Base-by-base conservation (phyloP, 1,140 invertebrate genomes). In the Gonatopus flavifemur region DNA sequence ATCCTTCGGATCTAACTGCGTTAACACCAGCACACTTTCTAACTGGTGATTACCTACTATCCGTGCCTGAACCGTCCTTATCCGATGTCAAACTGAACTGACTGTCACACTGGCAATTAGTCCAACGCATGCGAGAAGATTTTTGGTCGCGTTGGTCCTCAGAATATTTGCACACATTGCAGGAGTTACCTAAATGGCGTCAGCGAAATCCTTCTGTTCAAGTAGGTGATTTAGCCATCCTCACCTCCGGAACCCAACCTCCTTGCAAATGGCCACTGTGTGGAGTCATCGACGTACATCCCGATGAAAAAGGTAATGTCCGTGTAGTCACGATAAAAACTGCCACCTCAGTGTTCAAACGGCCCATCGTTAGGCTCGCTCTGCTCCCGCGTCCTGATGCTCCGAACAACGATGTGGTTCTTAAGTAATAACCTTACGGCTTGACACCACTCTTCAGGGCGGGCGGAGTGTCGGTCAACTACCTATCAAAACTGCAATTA, bases 21-120 rank as follows among this genome's bases (percentile, higher is more conserved):
- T 21, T 70, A 20, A 66, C 65, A 12, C 65, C 72, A 12, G 64
- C 59, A 6, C 70, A 74, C 53, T 72, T 70, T 38, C 24, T 77
- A n/a, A 56, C 72, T 16, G 67, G 66, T 0, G 38, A 41, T 3
- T 56, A 68, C 6, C 41, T 62, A 0, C 49, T 42, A 1, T 10
- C 47, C 0, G 33, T 66, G 8, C 6, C 52, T 3, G 68, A 73
- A 33, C 35, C 40, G 9, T 25, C 41, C 1, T 20, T 51, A 21
- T 37, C 10, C 8, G 40, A 51, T 16, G 3, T 44, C 12, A 22
- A 33, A 3, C 13, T 4, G 12, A 24, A 31, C 7, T 22, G 58
- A 15, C 38, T 69, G 3, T 50, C 49, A 9, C 35, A 61, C 8
- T 69, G 54, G 46, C 60, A 70, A 48, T 33, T 52, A 13, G 9